phyloP scores from a whole-genome alignment of 2,888 invertebrate genomes.

The Nomada ferruginata region DNA sequence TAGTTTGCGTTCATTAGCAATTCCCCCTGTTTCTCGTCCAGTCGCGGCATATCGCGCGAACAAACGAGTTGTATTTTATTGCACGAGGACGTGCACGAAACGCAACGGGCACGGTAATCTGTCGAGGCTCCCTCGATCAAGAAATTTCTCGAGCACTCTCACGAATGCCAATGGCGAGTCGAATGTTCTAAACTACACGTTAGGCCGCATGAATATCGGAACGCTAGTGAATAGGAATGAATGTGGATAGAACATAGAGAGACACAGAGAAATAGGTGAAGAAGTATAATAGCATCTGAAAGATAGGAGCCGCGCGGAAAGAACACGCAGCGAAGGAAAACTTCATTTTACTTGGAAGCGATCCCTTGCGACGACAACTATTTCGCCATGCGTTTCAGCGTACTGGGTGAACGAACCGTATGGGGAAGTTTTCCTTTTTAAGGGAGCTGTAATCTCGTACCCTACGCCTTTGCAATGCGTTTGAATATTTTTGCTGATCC shows the following conservation, averaged over 20 bases:
- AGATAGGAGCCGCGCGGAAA: constrained; percentile 30
- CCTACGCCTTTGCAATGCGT: not conserved
- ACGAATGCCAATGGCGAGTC: not conserved
- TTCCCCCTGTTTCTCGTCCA: constrained; percentile 6
- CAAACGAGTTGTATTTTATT: constrained; percentile 17
- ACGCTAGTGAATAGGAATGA: not conserved
- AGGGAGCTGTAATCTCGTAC: not conserved
- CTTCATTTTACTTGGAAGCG: constrained; percentile 54
- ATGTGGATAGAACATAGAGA: not conserved
- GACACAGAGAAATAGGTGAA: not conserved
- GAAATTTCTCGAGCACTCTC: not conserved
- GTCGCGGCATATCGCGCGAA: not conserved
- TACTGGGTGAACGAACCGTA: not conserved
- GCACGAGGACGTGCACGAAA: not conserved
- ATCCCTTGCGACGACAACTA: constrained; percentile 59
- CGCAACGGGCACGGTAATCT: not conserved
- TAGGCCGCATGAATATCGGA: not conserved
- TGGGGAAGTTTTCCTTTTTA: not conserved
- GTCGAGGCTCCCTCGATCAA: not conserved
- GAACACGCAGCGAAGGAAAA: constrained; percentile 42
- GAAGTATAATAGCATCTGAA: not conserved
- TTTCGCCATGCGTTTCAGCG: constrained; percentile 57
- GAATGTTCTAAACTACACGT: not conserved
- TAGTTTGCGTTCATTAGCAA: constrained; percentile 22
- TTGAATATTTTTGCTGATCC: not conserved